Percentiles rank a stretch among this genome's conserved stretches.
These are phyloP conservation scores for Chrysoperla carnea DNA, from an alignment of 1,140 invertebrate genomes.

Conservation along the genomic window DNA sequence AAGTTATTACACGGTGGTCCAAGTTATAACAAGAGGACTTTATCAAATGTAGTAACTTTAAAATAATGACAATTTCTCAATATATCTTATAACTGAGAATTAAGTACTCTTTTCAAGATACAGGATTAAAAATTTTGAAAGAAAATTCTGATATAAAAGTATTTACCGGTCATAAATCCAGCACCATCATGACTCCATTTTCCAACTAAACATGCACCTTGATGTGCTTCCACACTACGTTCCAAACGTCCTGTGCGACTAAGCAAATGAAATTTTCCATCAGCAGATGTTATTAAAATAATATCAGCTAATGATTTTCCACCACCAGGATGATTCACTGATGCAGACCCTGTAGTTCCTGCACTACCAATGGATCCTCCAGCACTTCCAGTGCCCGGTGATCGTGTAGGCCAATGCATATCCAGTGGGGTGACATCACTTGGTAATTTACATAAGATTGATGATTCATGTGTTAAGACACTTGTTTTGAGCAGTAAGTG, in stretches of 20 bases:
- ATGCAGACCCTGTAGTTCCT: too few species aligned
- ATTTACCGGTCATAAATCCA: conserved; percentile 65
- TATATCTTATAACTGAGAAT: too few species aligned
- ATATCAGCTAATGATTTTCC: conserved; percentile 60
- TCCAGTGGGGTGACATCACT: conserved; percentile 74
- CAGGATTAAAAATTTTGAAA: too few species aligned
- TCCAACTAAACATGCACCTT: conserved; percentile 69
- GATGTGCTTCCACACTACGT: conserved; percentile 82
- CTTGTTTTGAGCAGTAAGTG: conserved; percentile 82
- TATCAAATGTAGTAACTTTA: too few species aligned
- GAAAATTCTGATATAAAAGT: conserved; percentile 2
- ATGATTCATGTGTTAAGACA: conserved; percentile 56
- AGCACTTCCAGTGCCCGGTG: conserved; percentile 17
- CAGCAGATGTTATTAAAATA: conserved; percentile 73
- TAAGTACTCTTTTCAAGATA: too few species aligned
- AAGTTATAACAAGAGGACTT: too few species aligned
- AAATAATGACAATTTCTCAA: too few species aligned
- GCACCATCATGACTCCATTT: conserved; percentile 89
- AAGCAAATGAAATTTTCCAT: conserved; percentile 82
- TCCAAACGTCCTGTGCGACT: conserved; percentile 81
- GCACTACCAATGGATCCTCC: too few species aligned
- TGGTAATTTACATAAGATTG: conserved; percentile 56
- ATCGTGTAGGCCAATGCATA: conserved; percentile 61
- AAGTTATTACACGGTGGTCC: too few species aligned
- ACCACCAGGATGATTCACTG: conserved; percentile 18